Base-by-base conservation (phyloP, 92 coral and sea anemone genomes). In the Desmophyllum pertusum region DNA sequence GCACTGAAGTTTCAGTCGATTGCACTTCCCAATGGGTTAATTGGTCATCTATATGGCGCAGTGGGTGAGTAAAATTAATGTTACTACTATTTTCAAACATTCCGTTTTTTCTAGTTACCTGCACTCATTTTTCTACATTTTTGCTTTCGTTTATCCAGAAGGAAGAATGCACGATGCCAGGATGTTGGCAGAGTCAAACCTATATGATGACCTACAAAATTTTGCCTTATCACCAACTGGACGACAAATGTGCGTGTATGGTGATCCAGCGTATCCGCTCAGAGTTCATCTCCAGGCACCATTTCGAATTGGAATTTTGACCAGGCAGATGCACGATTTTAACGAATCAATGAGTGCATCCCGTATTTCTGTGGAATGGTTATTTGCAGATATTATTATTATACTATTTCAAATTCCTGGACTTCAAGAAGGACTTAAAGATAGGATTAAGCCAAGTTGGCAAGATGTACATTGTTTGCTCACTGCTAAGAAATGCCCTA, bases 91-190 rank as follows among this genome's bases (percentile, higher is more conserved):
- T 51, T 74, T 51, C n/a, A n/a, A n/a, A n/a, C n/a, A n/a, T 46
- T 81, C 85, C 77, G 38, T 31, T 81, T 81, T 42, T 81, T 37
- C 31, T 25, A 69, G 43, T 67, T 81, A 67, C 67, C 76, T 37
- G n/a, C n/a, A 38, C 38, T 81, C 38, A 81, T 66, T 23, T 81
- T 70, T 81, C 73, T 69, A 66, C 41, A 81, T 67, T 81, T 64
- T 81, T 72, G 45, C 65, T 81, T 69, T 50, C 43, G n/a, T 81
- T 39, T 81, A 68, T 42, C 37, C 78, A 76, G 84, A 88, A 70
- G 87, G 91, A 41, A 83, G 80, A 57, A 88, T 48, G 84, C 91
- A 88, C 73, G 91, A 88, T 82, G 88, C 87, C 35, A 77, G 87
- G 57, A 77, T 88, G 87, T 78, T 88, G 71, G 87, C 87, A 36